Evolutionary conservation across 2,113 vertebrate genomes (phyloP), one percentile per base, ranked within the genome.

Genomic region (Arothron firmamentum): DNA sequence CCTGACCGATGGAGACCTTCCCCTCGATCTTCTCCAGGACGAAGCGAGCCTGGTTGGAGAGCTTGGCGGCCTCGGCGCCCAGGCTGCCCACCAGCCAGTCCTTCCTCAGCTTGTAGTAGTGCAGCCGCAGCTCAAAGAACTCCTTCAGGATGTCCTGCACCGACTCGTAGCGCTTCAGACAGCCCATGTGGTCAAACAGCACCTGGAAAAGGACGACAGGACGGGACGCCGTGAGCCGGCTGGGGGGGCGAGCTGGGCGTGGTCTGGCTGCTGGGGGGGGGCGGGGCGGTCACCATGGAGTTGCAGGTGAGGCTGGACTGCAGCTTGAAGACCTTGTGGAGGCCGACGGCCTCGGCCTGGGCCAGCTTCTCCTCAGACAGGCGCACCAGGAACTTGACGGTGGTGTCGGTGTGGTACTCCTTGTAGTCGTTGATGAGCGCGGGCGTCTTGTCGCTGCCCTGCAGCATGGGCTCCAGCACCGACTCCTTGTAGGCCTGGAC

Each of bases 121-220:
- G 93, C 75, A 98, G 88, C 9, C 97, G 89, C 62, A 99, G 92
- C 77, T 98, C 95, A 69, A 95, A 99, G 88, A 99, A 99, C 84
- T 99, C 96, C 87, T 92, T 94, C 73, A 99, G 72, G 77, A 99
- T 98, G 72, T 99, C 97, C 43, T 96, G 94, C 53, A 99, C 96
- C 0, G 95, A 97, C 68, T 98, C 97, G 5, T 99, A 99, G 65
- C 97, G 93, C 91, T 98, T 99, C 53, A 99, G 61, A 84, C 97
- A 99, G 20, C 97, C 97, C 96, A 99, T 98, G 81, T 99, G 97
- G 88, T 99, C 97, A 88, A 99, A 99, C n/a, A 99, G 90, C 86
- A 99, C 97, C 97, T 98, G 57, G 31, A 1, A 1, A 38, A n/a
- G n/a, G 34, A 38, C 2, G 28, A 28, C 28, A 28, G 28, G 6